Conservation (phyloP, 2,113 vertebrate species). For the Dipodomys ordii region DNA sequence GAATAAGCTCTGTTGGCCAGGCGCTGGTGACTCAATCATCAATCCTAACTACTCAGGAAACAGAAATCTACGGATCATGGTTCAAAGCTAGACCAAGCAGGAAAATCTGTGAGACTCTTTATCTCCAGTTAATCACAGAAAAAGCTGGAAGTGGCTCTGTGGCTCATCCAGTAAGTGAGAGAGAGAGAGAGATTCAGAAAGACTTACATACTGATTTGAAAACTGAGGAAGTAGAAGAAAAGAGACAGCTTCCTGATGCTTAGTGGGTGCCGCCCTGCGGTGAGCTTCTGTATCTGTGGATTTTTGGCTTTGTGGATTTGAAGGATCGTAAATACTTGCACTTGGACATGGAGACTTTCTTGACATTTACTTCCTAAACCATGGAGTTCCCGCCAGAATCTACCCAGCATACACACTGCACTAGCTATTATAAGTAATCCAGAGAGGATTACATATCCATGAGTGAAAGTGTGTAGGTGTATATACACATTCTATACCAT, state of each 20-base stretch:
- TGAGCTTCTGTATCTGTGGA: rapidly evolving
- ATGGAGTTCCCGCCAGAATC: background rate
- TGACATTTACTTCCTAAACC: background rate
- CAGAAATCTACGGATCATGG: too few species aligned
- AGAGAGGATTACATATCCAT: background rate
- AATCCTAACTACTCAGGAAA: too few species aligned
- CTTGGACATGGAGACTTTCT: background rate
- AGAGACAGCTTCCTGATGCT: background rate
- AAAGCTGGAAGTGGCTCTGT: too few species aligned
- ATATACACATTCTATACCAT: background rate
- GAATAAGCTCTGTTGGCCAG: too few species aligned
- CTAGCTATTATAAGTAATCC: background rate
- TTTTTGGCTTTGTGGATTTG: background rate
- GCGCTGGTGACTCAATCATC: too few species aligned
- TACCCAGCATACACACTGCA: background rate
- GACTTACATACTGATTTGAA: background rate
- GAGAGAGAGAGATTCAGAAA: background rate
- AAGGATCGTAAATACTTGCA: background rate
- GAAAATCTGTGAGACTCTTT: too few species aligned
- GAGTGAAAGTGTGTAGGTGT: background rate
- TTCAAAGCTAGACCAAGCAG: too few species aligned
- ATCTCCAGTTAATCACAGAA: too few species aligned
- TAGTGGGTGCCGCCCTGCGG: background rate
- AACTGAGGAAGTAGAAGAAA: background rate
- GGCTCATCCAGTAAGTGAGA: too few species aligned